A percentile compares a stretch with the other conserved stretches of the same genome.
phyloP scores from a whole-genome alignment of 2,113 vertebrate genomes.

The Myrmecophaga tridactyla region DNA sequence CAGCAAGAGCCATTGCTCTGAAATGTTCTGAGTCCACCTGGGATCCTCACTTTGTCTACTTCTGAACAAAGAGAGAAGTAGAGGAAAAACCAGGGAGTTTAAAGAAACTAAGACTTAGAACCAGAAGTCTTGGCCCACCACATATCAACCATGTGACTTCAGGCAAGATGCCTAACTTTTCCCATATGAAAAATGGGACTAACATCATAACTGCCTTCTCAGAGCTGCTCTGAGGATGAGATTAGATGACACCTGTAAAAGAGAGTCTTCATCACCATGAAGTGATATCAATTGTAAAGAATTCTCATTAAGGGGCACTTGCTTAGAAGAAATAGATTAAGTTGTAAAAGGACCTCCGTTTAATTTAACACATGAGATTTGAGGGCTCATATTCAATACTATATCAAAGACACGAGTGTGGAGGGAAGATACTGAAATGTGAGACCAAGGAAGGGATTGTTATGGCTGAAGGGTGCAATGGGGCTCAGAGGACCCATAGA shows the following conservation, averaged over 20 bases:
- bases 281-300: background rate
- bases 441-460: background rate
- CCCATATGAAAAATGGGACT: background rate
- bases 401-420: background rate
- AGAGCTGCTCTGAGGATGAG: background rate
- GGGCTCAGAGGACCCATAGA: background rate
- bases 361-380: background rate
- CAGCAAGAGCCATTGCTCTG: background rate
- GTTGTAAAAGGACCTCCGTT: background rate
- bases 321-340: background rate
- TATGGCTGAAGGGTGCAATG: rapidly evolving
- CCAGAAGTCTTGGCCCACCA: background rate
- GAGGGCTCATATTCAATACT: too few species aligned
- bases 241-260: background rate
- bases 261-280: background rate
- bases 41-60: background rate
- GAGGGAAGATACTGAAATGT: background rate
- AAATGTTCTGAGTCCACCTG: background rate
- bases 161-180: background rate
- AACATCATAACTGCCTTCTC: background rate
- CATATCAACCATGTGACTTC: background rate
- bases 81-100: background rate
- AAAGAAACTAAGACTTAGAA: too few species aligned
- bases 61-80: background rate
- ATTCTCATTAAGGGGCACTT: background rate